Evolutionary conservation across 2,888 invertebrate species (phyloP), one percentile per base, ranked within the genome.

Genomic region (Dryobotodes eremita): DNA sequence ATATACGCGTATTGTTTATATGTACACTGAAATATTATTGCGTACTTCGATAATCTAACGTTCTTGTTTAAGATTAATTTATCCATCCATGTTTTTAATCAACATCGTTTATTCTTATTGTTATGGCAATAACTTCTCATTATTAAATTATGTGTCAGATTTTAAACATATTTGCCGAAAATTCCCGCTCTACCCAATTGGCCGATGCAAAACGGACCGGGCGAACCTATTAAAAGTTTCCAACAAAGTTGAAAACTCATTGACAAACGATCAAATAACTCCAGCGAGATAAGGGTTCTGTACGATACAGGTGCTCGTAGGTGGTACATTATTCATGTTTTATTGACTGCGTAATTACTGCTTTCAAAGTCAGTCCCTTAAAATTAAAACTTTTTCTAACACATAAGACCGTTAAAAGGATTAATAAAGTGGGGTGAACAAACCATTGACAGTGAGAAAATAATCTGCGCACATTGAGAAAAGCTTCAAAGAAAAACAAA

Each of bases 191-290:
- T 8, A 66, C 46, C 61, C n/a, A 66, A 80, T 80, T 80, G 59
- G 74, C 75, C 74, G 50, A 76, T 77, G 75, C 78, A 82, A 74
- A 85, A 77, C 71, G 66, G 64, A 20, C 57, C 31, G 13, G 64
- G 65, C n/a, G 64, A 83, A 81, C 76, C 83, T 73, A 87, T 81
- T 82, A 80, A 81, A 86, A 89, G 79, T 89, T 88, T 68, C 10
- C 26, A 73, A 78, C 83, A 68, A 82, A 82, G 79, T 89, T 80
- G 31, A 42, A 62, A 71, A 83, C 69, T 80, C 73, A 81, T 85
- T 81, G 80, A 86, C 76, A 65, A 78, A 71, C 72, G 71, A 72
- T 85, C 77, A 74, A 62, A 62, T 75, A 75, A 85, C 64, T 80
- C 75, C 23, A 79, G 62, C 62, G 64, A 62, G 61, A 74, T 59